These are phyloP conservation scores for Tiphia femorata DNA, from an alignment of 2,888 invertebrate genomes.

Conservation along the genomic window DNA sequence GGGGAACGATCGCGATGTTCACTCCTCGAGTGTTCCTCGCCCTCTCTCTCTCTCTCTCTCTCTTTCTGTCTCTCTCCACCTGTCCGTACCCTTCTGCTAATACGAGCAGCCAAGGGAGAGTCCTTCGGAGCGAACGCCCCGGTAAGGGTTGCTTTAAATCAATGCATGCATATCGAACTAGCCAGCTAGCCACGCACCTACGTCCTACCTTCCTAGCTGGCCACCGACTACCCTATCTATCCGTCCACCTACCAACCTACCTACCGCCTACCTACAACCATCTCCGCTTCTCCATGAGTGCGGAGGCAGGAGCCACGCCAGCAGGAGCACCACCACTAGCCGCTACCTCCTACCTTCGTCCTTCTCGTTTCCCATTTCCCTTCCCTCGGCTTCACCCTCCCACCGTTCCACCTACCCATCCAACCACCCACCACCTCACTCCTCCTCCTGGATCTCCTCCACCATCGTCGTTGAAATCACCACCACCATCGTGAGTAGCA, in stretches of 20 bases:
- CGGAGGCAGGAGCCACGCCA: conserved; percentile 16
- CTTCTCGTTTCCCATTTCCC: conserved; percentile 37
- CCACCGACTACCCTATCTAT: conserved; percentile 22
- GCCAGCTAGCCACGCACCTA: conserved; percentile 15
- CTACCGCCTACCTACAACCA: conserved; percentile 19
- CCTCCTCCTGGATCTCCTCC: conserved; percentile 36
- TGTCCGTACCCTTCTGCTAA: too few relatives aligned
- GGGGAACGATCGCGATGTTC: too few relatives aligned
- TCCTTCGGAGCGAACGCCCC: conserved; percentile 28
- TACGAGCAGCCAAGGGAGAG: conserved; percentile 34
- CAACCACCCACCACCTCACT: conserved; percentile 24
- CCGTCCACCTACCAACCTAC: conserved; percentile 20
- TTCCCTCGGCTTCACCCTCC: conserved; percentile 23
- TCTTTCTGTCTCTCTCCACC: too few relatives aligned
- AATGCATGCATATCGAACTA: conserved; percentile 48
- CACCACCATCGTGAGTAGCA: conserved; percentile 44
- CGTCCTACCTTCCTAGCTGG: conserved; percentile 28
- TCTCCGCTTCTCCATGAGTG: conserved; percentile 24
- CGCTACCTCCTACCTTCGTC: conserved; percentile 15
- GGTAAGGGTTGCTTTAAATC: conserved; percentile 55
- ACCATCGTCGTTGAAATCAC: conserved; percentile 55
- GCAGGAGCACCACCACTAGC: conserved; percentile 23
- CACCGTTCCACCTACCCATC: conserved; percentile 14
- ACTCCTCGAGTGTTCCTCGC: too few relatives aligned
- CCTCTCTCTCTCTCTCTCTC: too few relatives aligned